Conservation (phyloP, 2,888 invertebrate genomes). For the Drosophila algonquin region DNA sequence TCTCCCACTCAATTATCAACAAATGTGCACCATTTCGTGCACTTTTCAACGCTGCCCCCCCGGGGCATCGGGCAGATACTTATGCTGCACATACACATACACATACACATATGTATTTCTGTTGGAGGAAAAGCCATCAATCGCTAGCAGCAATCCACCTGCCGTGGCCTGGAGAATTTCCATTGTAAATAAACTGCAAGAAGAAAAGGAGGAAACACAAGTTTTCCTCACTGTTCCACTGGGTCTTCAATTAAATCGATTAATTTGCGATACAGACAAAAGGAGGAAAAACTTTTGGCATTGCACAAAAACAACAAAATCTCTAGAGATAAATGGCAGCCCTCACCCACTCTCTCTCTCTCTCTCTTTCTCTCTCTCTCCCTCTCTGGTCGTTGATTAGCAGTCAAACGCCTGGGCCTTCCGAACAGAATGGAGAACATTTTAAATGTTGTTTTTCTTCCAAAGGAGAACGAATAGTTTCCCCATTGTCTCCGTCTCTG, state of each 20-base stretch:
- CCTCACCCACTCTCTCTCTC: conserved; percentile 16
- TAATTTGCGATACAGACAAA: conserved; percentile 57
- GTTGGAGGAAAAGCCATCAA: conserved; percentile 44
- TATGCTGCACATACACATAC: background rate
- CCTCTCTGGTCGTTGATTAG: conserved; percentile 53
- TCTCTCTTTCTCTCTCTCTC: conserved; percentile 12
- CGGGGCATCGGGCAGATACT: conserved; percentile 38
- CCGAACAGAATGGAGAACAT: conserved; percentile 21
- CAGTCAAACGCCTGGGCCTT: conserved; percentile 22
- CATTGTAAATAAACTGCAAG: conserved; percentile 59
- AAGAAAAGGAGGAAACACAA: conserved; percentile 10
- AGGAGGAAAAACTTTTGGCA: conserved; percentile 39
- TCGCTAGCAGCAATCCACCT: conserved; percentile 40
- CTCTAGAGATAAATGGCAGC: conserved; percentile 47
- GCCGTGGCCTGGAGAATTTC: conserved; percentile 36
- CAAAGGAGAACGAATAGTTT: conserved; percentile 8
- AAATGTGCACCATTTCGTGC: conserved; percentile 63
- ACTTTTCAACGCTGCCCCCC: conserved; percentile 45
- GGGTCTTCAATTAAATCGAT: conserved; percentile 75
- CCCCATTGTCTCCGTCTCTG: conserved; percentile 16
- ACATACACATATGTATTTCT: conserved; percentile 5
- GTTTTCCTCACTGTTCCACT: conserved; percentile 40
- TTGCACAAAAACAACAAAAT: conserved; percentile 9
- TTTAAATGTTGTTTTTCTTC: conserved; percentile 27
- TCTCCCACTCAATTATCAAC: conserved; percentile 38